Conservation (phyloP, 2,797 vertebrate genomes). For the Lithobates sylvaticus region DNA sequence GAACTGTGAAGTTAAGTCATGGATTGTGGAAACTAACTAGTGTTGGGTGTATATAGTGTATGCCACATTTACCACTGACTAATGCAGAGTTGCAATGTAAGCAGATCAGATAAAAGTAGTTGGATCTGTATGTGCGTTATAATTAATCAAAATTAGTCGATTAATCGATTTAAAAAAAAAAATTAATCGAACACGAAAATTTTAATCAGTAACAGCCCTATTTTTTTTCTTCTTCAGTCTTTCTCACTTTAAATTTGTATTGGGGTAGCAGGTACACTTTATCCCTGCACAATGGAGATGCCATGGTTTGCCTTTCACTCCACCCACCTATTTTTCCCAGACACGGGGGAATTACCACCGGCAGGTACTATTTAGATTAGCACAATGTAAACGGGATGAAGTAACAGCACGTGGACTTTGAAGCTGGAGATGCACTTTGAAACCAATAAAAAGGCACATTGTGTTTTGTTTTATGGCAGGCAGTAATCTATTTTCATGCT, state of each 20-base stretch:
- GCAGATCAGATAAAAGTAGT: too few species aligned
- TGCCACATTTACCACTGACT: too few species aligned
- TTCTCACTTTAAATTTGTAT: neutral
- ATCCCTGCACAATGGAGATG: neutral
- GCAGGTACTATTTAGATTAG: slow-evolving; percentile 52
- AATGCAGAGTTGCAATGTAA: too few species aligned
- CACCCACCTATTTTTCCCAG: neutral
- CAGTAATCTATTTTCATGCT: slow-evolving; percentile 68
- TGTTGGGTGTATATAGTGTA: too few species aligned
- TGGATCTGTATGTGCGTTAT: too few species aligned
- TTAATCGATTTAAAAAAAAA: too few species aligned
- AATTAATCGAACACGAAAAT: too few species aligned
- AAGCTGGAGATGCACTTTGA: slow-evolving; percentile 19
- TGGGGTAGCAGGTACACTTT: too few species aligned
- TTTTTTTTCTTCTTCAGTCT: neutral
- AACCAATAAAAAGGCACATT: slow-evolving; percentile 14
- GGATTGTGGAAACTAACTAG: too few species aligned
- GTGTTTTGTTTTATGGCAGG: slow-evolving; percentile 54
- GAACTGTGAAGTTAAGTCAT: too few species aligned
- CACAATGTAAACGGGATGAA: slow-evolving; percentile 11
- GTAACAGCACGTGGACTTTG: slow-evolving; percentile 49
- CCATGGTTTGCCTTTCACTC: neutral
- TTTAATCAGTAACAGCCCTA: too few species aligned
- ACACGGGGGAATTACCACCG: slow-evolving; percentile 3
- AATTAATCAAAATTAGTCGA: too few species aligned